Percentiles rank a stretch among this genome's conserved stretches.
These are phyloP conservation scores for Clepsis dumicolana DNA, from an alignment of 2,888 invertebrate genomes.

Conservation along the genomic window DNA sequence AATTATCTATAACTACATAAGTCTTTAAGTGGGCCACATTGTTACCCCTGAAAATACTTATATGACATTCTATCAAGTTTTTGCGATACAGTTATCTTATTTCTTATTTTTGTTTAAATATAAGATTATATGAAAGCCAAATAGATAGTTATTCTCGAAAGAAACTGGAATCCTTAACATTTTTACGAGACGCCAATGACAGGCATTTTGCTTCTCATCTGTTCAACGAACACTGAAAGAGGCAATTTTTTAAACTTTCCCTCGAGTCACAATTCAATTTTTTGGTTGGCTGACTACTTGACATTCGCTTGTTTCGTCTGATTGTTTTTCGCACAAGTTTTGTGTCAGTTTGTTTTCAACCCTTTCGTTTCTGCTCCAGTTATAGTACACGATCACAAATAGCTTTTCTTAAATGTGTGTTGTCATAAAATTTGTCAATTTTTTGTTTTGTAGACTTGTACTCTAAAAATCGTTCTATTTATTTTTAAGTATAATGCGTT, in stretches of 20 bases:
- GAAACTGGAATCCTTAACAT: not conserved
- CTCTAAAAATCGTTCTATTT: too few relatives aligned
- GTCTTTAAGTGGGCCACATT: too few relatives aligned
- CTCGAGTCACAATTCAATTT: not conserved
- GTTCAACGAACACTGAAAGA: not conserved
- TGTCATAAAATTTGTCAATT: not conserved
- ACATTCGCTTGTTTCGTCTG: slow-evolving; percentile 12
- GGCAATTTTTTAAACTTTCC: slow-evolving; percentile 11
- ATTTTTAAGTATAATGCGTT: too few relatives aligned
- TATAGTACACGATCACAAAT: not conserved
- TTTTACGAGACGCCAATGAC: not conserved
- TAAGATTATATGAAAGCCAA: not conserved
- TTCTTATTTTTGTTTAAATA: too few relatives aligned
- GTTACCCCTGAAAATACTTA: too few relatives aligned
- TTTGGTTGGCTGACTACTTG: slow-evolving; percentile 1
- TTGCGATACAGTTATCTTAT: too few relatives aligned
- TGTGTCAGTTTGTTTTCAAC: not conserved
- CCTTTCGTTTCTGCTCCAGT: not conserved
- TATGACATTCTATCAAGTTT: too few relatives aligned
- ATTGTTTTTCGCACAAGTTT: slow-evolving; percentile 11
- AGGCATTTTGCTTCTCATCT: not conserved
- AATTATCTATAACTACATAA: too few relatives aligned
- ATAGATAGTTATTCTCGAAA: not conserved
- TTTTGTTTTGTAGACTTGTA: too few relatives aligned
- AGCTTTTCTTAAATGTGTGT: too few relatives aligned